Conservation (phyloP, 1,140 invertebrate species). For the Drosophila watanabei region DNA sequence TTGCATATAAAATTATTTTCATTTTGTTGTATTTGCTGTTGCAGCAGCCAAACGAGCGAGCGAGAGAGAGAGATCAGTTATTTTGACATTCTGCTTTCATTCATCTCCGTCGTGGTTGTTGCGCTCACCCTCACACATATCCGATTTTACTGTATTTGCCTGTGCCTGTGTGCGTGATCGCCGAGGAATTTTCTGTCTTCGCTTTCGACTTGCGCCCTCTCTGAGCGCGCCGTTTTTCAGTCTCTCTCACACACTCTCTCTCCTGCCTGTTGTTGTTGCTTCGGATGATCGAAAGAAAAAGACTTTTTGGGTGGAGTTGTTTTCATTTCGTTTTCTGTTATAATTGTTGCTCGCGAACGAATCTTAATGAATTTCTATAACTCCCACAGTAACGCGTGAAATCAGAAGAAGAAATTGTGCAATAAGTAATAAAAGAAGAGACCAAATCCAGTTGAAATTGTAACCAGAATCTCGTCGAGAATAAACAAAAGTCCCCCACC, state of each 20-base stretch:
- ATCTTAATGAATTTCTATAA: conserved; percentile 48
- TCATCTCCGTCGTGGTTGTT: conserved; percentile 75
- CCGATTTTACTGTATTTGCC: conserved; percentile 47
- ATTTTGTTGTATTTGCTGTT: conserved; percentile 68
- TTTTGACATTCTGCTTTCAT: conserved; percentile 83
- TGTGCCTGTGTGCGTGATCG: conserved; percentile 46
- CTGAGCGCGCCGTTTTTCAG: conserved; percentile 19
- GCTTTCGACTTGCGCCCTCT: conserved; percentile 60
- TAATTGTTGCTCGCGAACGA: conserved; percentile 41
- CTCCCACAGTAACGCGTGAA: conserved; percentile 56
- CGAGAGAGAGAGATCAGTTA: conserved; percentile 44
- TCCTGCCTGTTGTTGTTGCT: conserved; percentile 44
- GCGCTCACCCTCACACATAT: conserved; percentile 50
- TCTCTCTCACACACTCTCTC: conserved; percentile 31
- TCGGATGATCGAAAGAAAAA: conserved; percentile 42
- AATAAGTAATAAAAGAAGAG: conserved; percentile 61
- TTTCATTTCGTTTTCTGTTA: conserved; percentile 74
- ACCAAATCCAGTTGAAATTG: conserved; percentile 53
- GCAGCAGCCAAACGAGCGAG: conserved; percentile 60
- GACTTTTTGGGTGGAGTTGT: conserved; percentile 78
- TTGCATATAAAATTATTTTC: conserved; percentile 77
- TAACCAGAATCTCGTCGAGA: conserved; percentile 73
- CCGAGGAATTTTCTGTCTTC: conserved; percentile 77
- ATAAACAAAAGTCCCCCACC: conserved; percentile 53
- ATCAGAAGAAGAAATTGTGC: conserved; percentile 53